Percentiles rank a stretch among this genome's conserved stretches.
These are phyloP conservation scores for Thryonomys swinderianus DNA, from an alignment of 2,113 vertebrate genomes.

Conservation along the genomic window DNA sequence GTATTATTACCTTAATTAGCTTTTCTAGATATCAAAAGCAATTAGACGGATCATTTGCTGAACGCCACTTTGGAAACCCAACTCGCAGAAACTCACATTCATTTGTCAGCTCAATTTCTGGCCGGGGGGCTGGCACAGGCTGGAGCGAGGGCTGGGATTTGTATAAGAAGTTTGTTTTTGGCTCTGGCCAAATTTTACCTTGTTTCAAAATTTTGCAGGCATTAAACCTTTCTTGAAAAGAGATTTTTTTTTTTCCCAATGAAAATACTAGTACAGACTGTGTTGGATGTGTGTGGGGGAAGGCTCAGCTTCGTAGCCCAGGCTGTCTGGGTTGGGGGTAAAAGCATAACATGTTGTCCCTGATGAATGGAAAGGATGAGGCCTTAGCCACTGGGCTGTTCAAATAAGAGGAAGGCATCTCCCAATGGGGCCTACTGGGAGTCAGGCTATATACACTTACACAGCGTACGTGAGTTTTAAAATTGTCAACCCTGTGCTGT, in stretches of 20 bases:
- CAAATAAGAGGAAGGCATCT: neutral
- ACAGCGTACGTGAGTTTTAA: neutral
- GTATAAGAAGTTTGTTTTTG: slow-evolving; percentile 22
- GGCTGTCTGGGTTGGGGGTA: neutral
- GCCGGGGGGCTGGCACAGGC: neutral
- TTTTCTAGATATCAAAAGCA: slow-evolving; percentile 83
- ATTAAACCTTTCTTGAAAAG: slow-evolving; percentile 65
- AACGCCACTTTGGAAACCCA: slow-evolving; percentile 69
- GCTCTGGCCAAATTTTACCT: slow-evolving; percentile 32
- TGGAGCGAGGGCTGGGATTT: neutral
- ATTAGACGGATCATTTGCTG: slow-evolving; percentile 73
- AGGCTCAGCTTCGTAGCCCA: neutral
- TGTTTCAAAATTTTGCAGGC: slow-evolving; percentile 5
- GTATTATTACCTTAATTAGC: slow-evolving; percentile 84
- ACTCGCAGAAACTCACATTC: slow-evolving; percentile 66
- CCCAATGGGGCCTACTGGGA: no score
- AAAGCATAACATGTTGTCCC: neutral
- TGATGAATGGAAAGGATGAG: neutral
- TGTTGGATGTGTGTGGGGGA: neutral
- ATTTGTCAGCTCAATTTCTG: neutral
- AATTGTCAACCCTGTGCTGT: neutral
- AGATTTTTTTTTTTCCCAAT: neutral
- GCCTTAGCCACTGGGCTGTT: neutral
- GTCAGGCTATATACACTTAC: neutral
- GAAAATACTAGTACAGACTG: neutral